Conservation (phyloP, 2,113 vertebrate genomes). For the Ictalurus furcatus region DNA sequence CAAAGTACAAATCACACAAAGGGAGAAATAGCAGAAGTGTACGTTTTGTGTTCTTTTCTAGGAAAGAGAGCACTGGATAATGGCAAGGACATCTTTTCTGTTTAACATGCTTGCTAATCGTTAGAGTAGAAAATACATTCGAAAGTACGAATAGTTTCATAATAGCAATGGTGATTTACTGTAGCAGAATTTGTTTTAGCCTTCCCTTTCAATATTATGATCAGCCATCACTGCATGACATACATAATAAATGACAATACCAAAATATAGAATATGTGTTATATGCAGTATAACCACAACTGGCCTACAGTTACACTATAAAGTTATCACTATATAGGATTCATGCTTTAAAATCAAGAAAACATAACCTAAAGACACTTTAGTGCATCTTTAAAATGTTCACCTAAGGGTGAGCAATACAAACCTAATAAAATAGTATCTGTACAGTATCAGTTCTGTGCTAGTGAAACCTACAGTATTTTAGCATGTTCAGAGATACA, state of each 20-base stretch:
- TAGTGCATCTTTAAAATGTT: slow-evolving; percentile 15
- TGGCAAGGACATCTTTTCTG: background rate
- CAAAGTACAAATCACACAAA: background rate
- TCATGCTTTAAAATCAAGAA: background rate
- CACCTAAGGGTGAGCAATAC: slow-evolving; percentile 23
- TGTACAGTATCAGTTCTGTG: slow-evolving; percentile 1
- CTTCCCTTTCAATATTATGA: background rate
- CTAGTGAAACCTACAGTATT: slow-evolving; percentile 1
- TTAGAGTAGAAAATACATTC: background rate
- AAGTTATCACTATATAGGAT: background rate
- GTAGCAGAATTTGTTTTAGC: background rate
- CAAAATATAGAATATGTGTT: background rate
- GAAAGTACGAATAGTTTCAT: background rate
- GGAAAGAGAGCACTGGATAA: background rate
- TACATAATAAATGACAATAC: background rate
- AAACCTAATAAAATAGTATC: slow-evolving; percentile 12
- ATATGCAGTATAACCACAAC: background rate
- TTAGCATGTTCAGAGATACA: slow-evolving; percentile 4
- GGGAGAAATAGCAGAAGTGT: background rate
- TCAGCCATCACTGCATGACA: background rate
- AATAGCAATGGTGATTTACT: background rate
- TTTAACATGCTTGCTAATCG: background rate
- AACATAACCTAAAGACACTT: background rate
- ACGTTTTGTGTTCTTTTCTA: background rate
- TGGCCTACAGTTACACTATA: background rate